Percentiles rank a stretch among this genome's conserved stretches.
Evolutionary conservation across 2,797 vertebrate species (phyloP).

Genomic region (Setipinna tenuifilis): DNA sequence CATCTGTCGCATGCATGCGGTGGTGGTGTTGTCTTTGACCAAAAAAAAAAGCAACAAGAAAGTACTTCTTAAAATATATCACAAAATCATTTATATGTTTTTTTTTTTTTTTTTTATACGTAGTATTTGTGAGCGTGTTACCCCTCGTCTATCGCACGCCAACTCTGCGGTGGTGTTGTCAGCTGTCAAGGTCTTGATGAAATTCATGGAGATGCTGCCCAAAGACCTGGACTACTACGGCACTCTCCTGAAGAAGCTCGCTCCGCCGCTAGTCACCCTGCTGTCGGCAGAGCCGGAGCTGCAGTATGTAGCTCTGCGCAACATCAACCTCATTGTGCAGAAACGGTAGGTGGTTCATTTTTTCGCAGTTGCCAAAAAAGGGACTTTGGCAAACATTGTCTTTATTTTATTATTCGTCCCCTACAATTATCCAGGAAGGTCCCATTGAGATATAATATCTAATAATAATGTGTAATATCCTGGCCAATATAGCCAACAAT

Average conservation of each 20-base stretch:
- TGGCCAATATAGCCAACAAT: too few relatives aligned
- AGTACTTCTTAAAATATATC: not conserved
- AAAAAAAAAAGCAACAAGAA: not conserved
- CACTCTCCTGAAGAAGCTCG: conserved; percentile 94
- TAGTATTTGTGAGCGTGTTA: conserved; percentile 96
- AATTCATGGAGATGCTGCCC: conserved; percentile 98
- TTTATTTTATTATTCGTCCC: too few relatives aligned
- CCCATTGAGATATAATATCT: too few relatives aligned
- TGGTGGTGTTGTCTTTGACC: too few relatives aligned
- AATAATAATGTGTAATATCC: too few relatives aligned
- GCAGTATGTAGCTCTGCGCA: conserved; percentile 95
- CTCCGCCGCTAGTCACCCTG: conserved; percentile 92
- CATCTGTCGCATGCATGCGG: too few relatives aligned
- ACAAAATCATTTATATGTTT: not conserved
- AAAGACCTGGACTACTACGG: conserved; percentile 96
- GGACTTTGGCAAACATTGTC: not conserved
- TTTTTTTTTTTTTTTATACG: not conserved
- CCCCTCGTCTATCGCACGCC: conserved; percentile 92
- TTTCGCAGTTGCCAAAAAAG: not conserved
- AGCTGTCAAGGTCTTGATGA: conserved; percentile 96
- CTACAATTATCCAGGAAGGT: too few relatives aligned
- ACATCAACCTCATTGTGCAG: conserved; percentile 98
- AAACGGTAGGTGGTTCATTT: conserved; percentile 81
- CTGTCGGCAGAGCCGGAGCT: conserved; percentile 95
- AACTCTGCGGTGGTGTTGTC: conserved; percentile 97